Evolutionary conservation across 2,113 vertebrate species (phyloP).

Genomic region (Chaetodon auriga): DNA sequence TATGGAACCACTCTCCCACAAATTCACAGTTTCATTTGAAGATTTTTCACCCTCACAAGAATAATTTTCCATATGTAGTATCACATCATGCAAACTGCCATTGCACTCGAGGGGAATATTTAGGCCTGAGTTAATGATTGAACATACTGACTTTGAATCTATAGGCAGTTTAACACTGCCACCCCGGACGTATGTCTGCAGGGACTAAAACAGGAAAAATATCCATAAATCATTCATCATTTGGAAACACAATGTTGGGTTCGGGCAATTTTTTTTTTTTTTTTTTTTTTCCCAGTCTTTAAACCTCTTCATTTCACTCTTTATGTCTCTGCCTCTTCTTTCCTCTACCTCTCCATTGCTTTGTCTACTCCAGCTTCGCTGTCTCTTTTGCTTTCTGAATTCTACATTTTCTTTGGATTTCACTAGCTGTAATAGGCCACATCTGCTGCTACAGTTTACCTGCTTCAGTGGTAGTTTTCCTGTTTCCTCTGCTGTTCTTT

Average conservation of each 20-base stretch:
- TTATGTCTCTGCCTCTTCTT: background rate
- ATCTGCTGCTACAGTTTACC: slow-evolving; percentile 40
- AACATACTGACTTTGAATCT: background rate
- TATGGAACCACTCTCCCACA: background rate
- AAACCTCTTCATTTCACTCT: background rate
- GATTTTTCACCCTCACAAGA: background rate
- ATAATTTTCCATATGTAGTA: background rate
- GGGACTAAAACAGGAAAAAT: background rate
- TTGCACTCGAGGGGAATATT: background rate
- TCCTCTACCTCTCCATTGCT: slow-evolving; percentile 3
- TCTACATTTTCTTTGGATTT: slow-evolving; percentile 17
- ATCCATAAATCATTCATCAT: slow-evolving; percentile 8
- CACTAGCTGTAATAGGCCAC: slow-evolving; percentile 3
- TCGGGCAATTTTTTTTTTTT: background rate
- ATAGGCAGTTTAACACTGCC: background rate
- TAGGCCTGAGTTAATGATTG: background rate
- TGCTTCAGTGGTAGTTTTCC: slow-evolving; percentile 29
- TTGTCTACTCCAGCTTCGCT: slow-evolving; percentile 5
- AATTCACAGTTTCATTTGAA: background rate
- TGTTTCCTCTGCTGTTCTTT: background rate
- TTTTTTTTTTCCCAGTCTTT: background rate
- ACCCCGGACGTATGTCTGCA: background rate
- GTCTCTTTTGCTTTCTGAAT: slow-evolving; percentile 2
- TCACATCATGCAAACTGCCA: background rate
- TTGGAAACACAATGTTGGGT: background rate